phyloP scores from a whole-genome alignment of 2,888 invertebrate genomes.

The Xylophagus ater region DNA sequence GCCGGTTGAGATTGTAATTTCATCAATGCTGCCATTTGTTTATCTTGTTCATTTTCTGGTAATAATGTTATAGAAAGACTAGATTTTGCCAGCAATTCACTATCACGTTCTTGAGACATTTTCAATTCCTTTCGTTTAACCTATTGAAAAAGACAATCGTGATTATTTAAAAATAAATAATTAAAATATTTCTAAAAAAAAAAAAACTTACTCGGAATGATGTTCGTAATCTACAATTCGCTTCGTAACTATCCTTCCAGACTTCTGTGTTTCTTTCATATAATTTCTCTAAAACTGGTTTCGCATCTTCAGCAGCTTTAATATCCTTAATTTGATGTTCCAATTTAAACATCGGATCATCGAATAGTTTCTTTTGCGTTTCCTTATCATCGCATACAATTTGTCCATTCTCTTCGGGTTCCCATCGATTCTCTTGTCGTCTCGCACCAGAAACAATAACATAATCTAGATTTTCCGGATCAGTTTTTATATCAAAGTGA shows the following conservation, averaged over 20 bases:
- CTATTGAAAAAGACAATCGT: slow-evolving; percentile 36
- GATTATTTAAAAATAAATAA: slow-evolving; percentile 13
- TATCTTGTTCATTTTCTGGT: slow-evolving; percentile 70
- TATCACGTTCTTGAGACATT: slow-evolving; percentile 53
- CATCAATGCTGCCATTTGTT: slow-evolving; percentile 64
- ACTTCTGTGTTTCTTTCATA: slow-evolving; percentile 67
- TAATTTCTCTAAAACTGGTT: slow-evolving; percentile 62
- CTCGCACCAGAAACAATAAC: slow-evolving; percentile 89
- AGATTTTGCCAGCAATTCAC: slow-evolving; percentile 57
- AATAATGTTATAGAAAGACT: slow-evolving; percentile 68
- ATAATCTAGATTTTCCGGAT: slow-evolving; percentile 96
- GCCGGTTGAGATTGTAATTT: slow-evolving; percentile 54
- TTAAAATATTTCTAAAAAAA: slow-evolving; percentile 10
- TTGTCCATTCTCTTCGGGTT: slow-evolving; percentile 91
- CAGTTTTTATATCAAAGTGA: slow-evolving; percentile 95
- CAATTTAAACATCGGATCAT: slow-evolving; percentile 96
- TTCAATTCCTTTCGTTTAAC: slow-evolving; percentile 65
- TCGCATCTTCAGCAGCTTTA: slow-evolving; percentile 54
- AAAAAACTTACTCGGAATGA: slow-evolving; percentile 64
- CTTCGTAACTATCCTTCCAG: slow-evolving; percentile 87
- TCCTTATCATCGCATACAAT: slow-evolving; percentile 87
- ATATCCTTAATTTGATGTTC: slow-evolving; percentile 84
- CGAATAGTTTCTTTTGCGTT: slow-evolving; percentile 75
- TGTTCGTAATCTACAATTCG: slow-evolving; percentile 74
- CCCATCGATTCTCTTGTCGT: slow-evolving; percentile 96